Conservation (phyloP, 2,888 invertebrate genomes). For the Acleris emargana region DNA sequence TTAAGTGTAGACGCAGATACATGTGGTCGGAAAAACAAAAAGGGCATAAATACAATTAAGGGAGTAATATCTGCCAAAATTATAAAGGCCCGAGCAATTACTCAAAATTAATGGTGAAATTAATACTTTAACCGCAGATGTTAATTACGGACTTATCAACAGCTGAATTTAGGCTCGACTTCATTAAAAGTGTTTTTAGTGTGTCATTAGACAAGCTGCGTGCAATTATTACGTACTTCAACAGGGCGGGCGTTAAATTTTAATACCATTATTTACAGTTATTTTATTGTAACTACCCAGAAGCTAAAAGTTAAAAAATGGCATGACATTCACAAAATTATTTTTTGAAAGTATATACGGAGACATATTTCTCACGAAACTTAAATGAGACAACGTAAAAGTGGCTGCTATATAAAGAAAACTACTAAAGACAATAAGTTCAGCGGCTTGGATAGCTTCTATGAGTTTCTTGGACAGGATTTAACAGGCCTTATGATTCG, state of each 20-base stretch:
- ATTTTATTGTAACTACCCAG: no score
- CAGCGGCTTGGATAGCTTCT: neutral
- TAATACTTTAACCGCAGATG: conserved; percentile 80
- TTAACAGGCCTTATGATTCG: conserved; percentile 19
- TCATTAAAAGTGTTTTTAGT: conserved; percentile 55
- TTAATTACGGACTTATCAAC: conserved; percentile 76
- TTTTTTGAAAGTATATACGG: neutral
- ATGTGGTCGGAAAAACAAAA: conserved; percentile 61
- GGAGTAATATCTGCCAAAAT: conserved; percentile 73
- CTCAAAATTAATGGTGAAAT: conserved; percentile 81
- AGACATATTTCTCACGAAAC: neutral
- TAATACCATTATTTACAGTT: no score
- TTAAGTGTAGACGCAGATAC: conserved; percentile 66
- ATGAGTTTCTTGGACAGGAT: conserved; percentile 6
- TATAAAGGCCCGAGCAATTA: conserved; percentile 72
- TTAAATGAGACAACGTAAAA: neutral
- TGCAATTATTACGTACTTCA: no score
- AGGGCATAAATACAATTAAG: conserved; percentile 77
- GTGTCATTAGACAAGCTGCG: neutral
- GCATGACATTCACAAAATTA: no score
- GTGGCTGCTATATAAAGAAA: neutral
- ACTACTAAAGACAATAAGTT: neutral
- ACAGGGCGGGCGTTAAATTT: no score
- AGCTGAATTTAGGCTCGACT: conserved; percentile 55
- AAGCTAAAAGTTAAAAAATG: no score